These are phyloP conservation scores for Sarotherodon lohbergeri DNA, from an alignment of 2,113 vertebrate genomes.

Conservation along the genomic window DNA sequence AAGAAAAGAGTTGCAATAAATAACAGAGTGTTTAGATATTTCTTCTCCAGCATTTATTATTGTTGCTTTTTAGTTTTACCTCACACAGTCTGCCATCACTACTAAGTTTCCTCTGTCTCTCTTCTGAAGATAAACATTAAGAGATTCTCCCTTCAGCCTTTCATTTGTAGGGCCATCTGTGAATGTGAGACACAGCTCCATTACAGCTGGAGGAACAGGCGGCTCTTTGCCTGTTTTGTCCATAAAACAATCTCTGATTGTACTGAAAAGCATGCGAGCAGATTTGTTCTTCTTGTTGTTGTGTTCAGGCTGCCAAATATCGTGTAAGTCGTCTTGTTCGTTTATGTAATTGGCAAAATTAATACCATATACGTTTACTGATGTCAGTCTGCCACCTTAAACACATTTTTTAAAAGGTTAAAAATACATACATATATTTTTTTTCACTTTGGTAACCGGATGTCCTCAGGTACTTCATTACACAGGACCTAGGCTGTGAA, in stretches of 20 bases:
- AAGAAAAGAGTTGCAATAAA: neutral
- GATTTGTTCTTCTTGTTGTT: neutral
- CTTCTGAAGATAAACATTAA: neutral
- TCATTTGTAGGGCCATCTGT: constrained; percentile 14
- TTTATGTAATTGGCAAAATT: neutral
- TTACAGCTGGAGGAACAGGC: neutral
- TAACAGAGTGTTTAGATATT: neutral
- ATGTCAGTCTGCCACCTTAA: neutral
- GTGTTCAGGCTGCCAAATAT: neutral
- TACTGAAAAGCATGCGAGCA: neutral
- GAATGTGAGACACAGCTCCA: neutral
- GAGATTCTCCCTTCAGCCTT: neutral
- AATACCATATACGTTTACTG: neutral
- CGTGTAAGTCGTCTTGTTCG: neutral
- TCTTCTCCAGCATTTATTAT: neutral
- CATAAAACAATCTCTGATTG: constrained; percentile 16
- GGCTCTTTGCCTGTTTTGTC: constrained; percentile 12
- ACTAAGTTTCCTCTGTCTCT: neutral
- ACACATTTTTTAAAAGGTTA: neutral
- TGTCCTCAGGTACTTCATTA: neutral
- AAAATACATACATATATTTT: neutral
- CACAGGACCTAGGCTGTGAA: neutral
- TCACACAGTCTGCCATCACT: neutral
- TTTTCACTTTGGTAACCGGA: neutral
- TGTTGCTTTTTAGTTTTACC: neutral